These are phyloP conservation scores for Hapalemur alaotrensis DNA, from an alignment of 2,797 vertebrate genomes.

Conservation along the genomic window DNA sequence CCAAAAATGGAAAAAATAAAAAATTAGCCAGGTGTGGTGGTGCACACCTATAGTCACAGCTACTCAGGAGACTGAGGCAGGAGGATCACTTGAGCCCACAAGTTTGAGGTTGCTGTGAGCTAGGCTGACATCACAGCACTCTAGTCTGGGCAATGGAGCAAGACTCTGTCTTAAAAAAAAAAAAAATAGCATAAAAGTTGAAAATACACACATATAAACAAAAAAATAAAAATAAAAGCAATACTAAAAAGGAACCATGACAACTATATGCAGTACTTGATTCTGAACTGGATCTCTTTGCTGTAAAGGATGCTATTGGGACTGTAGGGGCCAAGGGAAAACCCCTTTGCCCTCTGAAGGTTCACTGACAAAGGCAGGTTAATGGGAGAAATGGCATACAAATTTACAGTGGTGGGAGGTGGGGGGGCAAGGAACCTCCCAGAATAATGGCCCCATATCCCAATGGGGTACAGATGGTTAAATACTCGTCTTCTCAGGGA, in stretches of 20 bases:
- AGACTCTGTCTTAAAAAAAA: no score
- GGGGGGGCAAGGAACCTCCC: no score
- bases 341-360: not conserved
- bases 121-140: no score
- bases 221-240: not conserved
- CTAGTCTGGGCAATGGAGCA: no score
- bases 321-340: not conserved
- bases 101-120: no score
- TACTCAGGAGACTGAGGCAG: no score
- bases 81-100: no score
- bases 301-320: not conserved
- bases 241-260: not conserved
- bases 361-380: not conserved
- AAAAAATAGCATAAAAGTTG: not conserved
- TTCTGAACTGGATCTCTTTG: not conserved
- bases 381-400: not conserved
- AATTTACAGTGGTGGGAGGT: no score
- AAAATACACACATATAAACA: not conserved
- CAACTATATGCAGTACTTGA: not conserved
- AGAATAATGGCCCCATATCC: not conserved
- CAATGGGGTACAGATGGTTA: not conserved
- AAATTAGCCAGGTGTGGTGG: no score
- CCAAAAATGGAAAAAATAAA: no score
- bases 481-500: not conserved
- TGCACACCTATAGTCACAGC: no score